phyloP scores from a whole-genome alignment of 37 sponge, comb jelly and placozoan genomes.

The Amphimedon queenslandica region DNA sequence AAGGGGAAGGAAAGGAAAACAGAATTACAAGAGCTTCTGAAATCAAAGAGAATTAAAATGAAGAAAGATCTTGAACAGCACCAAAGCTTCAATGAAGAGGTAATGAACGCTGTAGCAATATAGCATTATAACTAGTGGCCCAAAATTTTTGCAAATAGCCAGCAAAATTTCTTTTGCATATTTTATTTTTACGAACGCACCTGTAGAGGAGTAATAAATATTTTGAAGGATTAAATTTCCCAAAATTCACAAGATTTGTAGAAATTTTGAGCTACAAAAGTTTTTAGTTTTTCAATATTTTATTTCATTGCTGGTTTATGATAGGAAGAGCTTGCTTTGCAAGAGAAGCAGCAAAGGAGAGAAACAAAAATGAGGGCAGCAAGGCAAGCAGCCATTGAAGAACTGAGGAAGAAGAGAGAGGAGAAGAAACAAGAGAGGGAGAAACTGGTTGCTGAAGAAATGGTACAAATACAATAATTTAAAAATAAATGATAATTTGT shows the following conservation, averaged over 20 bases:
- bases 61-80: constrained; percentile 40
- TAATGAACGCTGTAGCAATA: neutral
- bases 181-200: too few relatives aligned
- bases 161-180: too few relatives aligned
- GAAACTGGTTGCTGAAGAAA: constrained; percentile 67
- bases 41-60: constrained; percentile 10
- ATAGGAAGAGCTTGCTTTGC: constrained; percentile 16
- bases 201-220: too few relatives aligned
- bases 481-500: neutral
- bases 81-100: constrained; percentile 31
- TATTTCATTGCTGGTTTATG: constrained; percentile 3
- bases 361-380: constrained; percentile 47
- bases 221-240: too few relatives aligned
- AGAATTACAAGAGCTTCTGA: constrained; percentile 9
- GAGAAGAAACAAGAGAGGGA: constrained; percentile 65
- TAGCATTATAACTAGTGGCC: too few relatives aligned
- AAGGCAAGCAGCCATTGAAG: constrained; percentile 72
- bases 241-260: neutral
- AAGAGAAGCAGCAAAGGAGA: constrained; percentile 32
- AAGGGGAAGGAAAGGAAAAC: neutral
- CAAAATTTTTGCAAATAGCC: too few relatives aligned
- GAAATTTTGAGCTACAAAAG: neutral
- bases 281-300: neutral
- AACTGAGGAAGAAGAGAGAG: constrained; percentile 70
- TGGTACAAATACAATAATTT: too few relatives aligned